phyloP scores from a whole-genome alignment of 1,140 invertebrate species.

The Plectrocnemia conspersa region DNA sequence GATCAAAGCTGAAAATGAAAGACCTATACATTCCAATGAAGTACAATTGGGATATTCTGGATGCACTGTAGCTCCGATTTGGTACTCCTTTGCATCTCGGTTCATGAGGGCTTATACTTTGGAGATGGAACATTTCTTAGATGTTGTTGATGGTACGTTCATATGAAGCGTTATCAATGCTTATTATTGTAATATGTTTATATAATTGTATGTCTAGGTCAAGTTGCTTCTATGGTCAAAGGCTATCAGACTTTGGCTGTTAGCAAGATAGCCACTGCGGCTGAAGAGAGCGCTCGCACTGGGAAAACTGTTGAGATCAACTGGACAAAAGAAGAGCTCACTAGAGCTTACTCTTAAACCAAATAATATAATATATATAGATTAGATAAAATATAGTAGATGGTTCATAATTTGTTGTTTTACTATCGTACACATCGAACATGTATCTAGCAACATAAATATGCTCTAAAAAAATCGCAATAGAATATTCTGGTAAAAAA shows the following conservation, averaged over 20 bases:
- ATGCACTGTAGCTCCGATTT: conserved; percentile 52
- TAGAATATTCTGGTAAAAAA: no score
- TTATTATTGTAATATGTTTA: not conserved
- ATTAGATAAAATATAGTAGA: no score
- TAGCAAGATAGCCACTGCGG: conserved; percentile 54
- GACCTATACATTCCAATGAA: conserved; percentile 49
- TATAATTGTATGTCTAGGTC: conserved; percentile 38
- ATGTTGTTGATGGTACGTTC: conserved; percentile 55
- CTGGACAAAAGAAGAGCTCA: conserved; percentile 44
- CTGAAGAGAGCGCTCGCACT: conserved; percentile 52
- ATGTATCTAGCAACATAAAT: no score
- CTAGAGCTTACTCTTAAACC: conserved; percentile 36
- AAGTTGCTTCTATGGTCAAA: conserved; percentile 42
- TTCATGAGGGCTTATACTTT: conserved; percentile 55
- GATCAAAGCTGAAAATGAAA: conserved; percentile 56
- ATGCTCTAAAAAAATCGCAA: no score
- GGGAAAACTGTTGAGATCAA: conserved; percentile 48
- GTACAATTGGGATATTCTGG: conserved; percentile 45
- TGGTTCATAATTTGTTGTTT: no score
- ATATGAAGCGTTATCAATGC: conserved; percentile 18
- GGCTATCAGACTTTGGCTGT: conserved; percentile 53
- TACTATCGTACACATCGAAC: no score
- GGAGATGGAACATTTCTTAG: conserved; percentile 64
- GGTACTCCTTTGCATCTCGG: conserved; percentile 60
- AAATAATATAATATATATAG: not conserved